Evolutionary conservation across 2,113 vertebrate genomes (phyloP).

Genomic region (Eonycteris spelaea): DNA sequence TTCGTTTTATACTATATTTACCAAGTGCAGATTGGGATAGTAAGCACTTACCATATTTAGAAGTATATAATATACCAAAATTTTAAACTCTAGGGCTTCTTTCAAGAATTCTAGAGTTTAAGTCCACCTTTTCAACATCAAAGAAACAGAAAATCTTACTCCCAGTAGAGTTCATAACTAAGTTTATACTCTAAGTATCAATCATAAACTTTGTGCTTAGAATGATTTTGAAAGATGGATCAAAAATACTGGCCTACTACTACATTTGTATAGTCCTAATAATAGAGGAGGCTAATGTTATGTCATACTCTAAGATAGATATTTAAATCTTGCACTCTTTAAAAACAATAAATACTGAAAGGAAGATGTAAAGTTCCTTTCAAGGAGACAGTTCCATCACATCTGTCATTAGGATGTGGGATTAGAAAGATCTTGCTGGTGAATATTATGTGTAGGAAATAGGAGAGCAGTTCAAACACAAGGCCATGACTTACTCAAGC

Average conservation of each 20-base stretch:
- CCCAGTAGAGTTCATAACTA: background rate
- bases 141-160: background rate
- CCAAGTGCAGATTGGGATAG: background rate
- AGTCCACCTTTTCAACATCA: background rate
- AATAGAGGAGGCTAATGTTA: background rate
- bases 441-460: background rate
- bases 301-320: background rate
- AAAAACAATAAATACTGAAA: background rate
- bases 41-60: background rate
- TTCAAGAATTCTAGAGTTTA: slow-evolving; percentile 3
- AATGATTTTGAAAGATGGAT: background rate
- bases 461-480: background rate
- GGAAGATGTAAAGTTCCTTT: background rate
- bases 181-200: background rate
- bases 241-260: background rate
- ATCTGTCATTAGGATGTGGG: background rate
- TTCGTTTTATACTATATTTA: accelerated
- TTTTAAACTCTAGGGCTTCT: background rate
- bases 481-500: background rate
- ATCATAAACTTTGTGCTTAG: background rate
- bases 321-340: background rate
- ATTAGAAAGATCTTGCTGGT: background rate
- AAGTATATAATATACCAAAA: background rate
- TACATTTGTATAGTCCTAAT: background rate
- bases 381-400: background rate